A percentile compares a stretch with the other conserved stretches of the same genome.
These are phyloP conservation scores for Camponotus vicinus DNA, from an alignment of 1,140 invertebrate species.

Conservation along the genomic window DNA sequence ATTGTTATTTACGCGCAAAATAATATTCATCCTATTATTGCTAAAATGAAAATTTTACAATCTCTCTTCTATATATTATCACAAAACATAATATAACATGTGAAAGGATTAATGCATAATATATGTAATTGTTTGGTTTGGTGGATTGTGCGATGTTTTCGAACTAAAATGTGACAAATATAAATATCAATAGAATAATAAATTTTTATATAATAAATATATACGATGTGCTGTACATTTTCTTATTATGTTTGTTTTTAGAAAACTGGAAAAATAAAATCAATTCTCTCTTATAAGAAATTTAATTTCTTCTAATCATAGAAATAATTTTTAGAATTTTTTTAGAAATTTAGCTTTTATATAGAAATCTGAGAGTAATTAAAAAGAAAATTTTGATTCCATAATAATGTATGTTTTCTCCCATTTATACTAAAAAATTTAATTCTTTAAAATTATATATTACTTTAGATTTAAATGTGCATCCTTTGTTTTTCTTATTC, in stretches of 20 bases:
- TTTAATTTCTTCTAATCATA: neutral
- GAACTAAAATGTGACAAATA: neutral
- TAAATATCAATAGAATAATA: conserved; percentile 3
- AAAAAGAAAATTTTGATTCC: too few relatives aligned
- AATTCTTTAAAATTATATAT: neutral
- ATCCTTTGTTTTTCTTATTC: neutral
- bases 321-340: neutral
- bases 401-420: too few relatives aligned
- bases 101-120: neutral
- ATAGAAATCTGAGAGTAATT: neutral
- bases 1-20: neutral
- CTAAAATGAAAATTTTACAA: neutral
- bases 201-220: conserved; percentile 11
- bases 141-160: neutral
- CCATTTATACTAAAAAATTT: neutral
- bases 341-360: neutral
- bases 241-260: neutral
- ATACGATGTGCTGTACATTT: neutral
- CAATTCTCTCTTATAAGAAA: neutral
- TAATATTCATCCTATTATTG: neutral
- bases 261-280: neutral
- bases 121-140: neutral
- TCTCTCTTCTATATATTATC: neutral
- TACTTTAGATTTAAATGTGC: neutral
- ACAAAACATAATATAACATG: neutral